These are phyloP conservation scores for Myotis findleyi DNA, from an alignment of 2,797 vertebrate genomes.

Conservation along the genomic window DNA sequence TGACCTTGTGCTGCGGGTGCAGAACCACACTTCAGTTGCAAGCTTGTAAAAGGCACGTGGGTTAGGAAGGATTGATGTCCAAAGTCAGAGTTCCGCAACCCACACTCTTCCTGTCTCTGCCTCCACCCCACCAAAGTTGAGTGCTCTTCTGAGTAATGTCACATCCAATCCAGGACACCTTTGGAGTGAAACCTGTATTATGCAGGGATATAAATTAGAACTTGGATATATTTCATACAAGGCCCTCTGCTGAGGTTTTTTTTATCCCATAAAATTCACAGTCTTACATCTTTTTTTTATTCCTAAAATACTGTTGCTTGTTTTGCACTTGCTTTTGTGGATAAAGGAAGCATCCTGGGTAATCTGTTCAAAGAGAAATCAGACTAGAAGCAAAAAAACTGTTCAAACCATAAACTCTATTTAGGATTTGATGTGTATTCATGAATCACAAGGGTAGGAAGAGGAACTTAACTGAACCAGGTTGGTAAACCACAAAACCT, in stretches of 20 bases:
- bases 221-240: neutral
- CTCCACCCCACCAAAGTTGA: neutral
- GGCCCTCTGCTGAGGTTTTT: neutral
- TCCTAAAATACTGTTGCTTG: conserved; percentile 58
- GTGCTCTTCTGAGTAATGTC: neutral
- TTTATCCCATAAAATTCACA: neutral
- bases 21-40: neutral
- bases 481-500: conserved; percentile 76
- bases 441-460: conserved; percentile 61
- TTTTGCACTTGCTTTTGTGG: conserved; percentile 42
- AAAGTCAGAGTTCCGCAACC: neutral
- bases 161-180: neutral
- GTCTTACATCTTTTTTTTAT: conserved; percentile 1
- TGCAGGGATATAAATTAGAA: neutral
- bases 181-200: neutral
- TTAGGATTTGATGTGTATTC: conserved; percentile 65
- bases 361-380: conserved; percentile 1
- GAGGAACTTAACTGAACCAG: conserved; percentile 52
- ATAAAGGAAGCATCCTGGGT: conserved; percentile 41
- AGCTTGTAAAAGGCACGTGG: neutral
- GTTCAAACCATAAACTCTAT: conserved; percentile 55
- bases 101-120: neutral
- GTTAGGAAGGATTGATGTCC: too few species aligned
- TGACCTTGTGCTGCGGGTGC: neutral
- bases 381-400: conserved; percentile 55